Conservation (phyloP, 2,797 vertebrate genomes). For the Echeneis naucrates region DNA sequence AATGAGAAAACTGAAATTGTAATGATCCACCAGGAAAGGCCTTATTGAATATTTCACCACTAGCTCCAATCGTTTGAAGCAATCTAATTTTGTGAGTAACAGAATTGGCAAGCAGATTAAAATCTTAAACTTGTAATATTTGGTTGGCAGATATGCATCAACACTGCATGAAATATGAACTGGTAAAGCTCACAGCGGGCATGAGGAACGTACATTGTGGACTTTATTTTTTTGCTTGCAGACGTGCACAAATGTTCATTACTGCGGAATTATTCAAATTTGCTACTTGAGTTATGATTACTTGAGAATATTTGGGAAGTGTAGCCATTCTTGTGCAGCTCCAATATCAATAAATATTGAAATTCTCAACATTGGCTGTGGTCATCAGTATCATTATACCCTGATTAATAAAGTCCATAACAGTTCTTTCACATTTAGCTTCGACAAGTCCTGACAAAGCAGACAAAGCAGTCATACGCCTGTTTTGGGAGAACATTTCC, state of each 20-base stretch:
- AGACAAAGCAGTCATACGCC: neutral
- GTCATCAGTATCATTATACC: neutral
- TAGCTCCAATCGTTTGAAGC: slow-evolving; percentile 61
- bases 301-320: neutral
- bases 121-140: slow-evolving; percentile 56
- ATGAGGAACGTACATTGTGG: slow-evolving; percentile 26
- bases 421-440: neutral
- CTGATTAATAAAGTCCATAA: neutral
- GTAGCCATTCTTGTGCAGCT: neutral
- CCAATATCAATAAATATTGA: neutral
- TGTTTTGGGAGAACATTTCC: neutral
- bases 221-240: slow-evolving; percentile 20
- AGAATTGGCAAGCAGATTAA: slow-evolving; percentile 52
- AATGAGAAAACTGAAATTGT: slow-evolving; percentile 46
- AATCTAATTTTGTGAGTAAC: slow-evolving; percentile 45
- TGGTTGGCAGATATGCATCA: slow-evolving; percentile 48
- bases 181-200: slow-evolving; percentile 23
- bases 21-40: slow-evolving; percentile 46
- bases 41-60: slow-evolving; percentile 44
- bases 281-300: slow-evolving; percentile 8
- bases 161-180: slow-evolving; percentile 52
- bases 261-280: slow-evolving; percentile 25
- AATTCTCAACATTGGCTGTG: neutral
- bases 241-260: slow-evolving; percentile 38
- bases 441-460: neutral